These are phyloP conservation scores for Rhopilema esculentum DNA, from an alignment of 30 jellyfish, hydroid and myxozoan species.

Conservation along the genomic window DNA sequence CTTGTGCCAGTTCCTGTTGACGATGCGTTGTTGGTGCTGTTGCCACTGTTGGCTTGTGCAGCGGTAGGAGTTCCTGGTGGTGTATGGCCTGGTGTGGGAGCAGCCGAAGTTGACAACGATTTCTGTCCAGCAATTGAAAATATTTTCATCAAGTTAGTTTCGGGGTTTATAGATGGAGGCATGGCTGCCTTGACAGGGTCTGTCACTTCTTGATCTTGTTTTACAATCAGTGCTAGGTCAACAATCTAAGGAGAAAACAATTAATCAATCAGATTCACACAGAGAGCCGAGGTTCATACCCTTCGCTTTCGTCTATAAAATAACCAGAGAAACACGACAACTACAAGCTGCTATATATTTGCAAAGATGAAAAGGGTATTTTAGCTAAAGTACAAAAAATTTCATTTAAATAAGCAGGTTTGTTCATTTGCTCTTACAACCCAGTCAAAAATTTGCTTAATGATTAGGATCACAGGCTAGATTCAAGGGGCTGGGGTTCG, in stretches of 20 bases:
- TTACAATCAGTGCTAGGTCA: conserved; percentile 91
- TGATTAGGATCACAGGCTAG: no score
- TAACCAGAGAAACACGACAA: neutral
- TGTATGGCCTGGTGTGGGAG: conserved; percentile 88
- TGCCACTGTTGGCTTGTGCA: conserved; percentile 4
- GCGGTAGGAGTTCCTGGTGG: conserved; percentile 90
- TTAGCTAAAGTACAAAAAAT: no score
- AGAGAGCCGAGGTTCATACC: neutral
- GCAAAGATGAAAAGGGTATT: no score
- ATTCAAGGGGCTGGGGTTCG: no score
- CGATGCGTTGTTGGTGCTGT: conserved; percentile 33
- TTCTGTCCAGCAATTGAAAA: conserved; percentile 35
- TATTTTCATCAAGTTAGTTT: conserved; percentile 67
- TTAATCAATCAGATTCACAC: no score
- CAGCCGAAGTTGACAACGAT: conserved; percentile 21
- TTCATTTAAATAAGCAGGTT: neutral
- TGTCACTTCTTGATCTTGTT: conserved; percentile 86
- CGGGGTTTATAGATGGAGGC: conserved; percentile 85
- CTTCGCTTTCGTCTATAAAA: neutral
- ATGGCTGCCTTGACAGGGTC: conserved; percentile 58
- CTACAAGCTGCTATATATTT: no score
- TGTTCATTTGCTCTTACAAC: neutral
- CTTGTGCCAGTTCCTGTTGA: conserved; percentile 58
- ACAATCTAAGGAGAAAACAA: conserved; percentile 71
- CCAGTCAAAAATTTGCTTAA: no score